phyloP scores from a whole-genome alignment of 1,140 invertebrate genomes.

The Dinoponera quadriceps region DNA sequence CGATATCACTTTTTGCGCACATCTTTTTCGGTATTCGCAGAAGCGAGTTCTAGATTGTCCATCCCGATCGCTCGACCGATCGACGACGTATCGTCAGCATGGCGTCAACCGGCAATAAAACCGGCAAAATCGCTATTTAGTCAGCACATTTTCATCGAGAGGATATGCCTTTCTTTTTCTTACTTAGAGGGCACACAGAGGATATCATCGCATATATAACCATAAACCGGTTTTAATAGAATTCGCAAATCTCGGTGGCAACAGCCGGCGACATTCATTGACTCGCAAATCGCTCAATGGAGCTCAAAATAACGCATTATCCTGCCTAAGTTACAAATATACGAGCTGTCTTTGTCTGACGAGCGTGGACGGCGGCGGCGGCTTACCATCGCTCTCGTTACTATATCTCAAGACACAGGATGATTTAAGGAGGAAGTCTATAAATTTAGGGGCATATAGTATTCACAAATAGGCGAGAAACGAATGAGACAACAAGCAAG shows the following conservation, averaged over 20 bases:
- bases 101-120: conserved; percentile 40
- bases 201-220: conserved; percentile 6
- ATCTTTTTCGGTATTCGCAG: conserved; percentile 34
- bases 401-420: not conserved
- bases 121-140: conserved; percentile 44
- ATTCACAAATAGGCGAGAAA: too few relatives aligned
- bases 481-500: too few relatives aligned
- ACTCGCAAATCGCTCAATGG: conserved; percentile 57
- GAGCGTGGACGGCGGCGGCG: too few relatives aligned
- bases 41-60: not conserved
- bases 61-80: not conserved
- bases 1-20: conserved; percentile 1
- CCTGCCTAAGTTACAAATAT: conserved; percentile 17
- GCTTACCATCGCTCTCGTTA: not conserved
- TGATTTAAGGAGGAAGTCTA: too few relatives aligned
- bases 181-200: conserved; percentile 1
- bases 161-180: conserved; percentile 42
- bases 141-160: conserved; percentile 30
- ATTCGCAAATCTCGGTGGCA: conserved; percentile 53
- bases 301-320: conserved; percentile 29
- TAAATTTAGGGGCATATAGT: too few relatives aligned
- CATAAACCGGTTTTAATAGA: conserved; percentile 53
- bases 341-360: not conserved
- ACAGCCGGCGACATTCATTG: conserved; percentile 44
- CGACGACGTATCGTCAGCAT: conserved; percentile 3